phyloP scores from a whole-genome alignment of 30 jellyfish, hydroid and myxozoan species.

The Clytia hemisphaerica region DNA sequence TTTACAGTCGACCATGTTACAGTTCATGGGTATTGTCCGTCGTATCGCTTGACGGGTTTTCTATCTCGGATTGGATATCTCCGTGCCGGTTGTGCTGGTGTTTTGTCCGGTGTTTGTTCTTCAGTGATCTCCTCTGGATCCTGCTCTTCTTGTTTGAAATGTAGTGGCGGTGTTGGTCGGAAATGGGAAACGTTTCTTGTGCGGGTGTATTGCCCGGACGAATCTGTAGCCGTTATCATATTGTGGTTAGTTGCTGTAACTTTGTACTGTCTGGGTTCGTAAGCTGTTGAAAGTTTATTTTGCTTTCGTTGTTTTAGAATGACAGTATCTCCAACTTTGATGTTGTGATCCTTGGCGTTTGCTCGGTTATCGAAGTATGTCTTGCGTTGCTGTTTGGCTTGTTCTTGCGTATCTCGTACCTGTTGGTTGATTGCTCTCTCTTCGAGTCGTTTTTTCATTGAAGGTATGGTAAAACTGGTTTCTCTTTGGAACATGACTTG shows the following conservation, averaged over 20 bases:
- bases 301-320: neutral
- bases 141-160: too few species aligned
- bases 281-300: neutral
- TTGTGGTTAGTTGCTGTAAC: neutral
- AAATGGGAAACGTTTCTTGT: slow-evolving; percentile 27
- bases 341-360: neutral
- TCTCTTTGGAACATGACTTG: neutral
- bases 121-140: too few species aligned
- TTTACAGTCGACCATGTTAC: too few species aligned
- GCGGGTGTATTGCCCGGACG: neutral
- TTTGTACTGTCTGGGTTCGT: neutral
- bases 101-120: too few species aligned
- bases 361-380: neutral
- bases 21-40: too few species aligned
- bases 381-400: slow-evolving; percentile 1
- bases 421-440: neutral
- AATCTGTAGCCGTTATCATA: neutral
- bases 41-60: too few species aligned
- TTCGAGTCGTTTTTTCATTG: neutral
- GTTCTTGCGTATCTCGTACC: neutral
- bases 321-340: neutral
- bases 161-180: slow-evolving; percentile 9
- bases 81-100: too few species aligned
- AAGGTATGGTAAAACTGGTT: neutral
- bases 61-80: too few species aligned